Evolutionary conservation across 2,888 invertebrate species (phyloP), one percentile per base, ranked within the genome.

Genomic region (Rhabditophanes sp.): DNA sequence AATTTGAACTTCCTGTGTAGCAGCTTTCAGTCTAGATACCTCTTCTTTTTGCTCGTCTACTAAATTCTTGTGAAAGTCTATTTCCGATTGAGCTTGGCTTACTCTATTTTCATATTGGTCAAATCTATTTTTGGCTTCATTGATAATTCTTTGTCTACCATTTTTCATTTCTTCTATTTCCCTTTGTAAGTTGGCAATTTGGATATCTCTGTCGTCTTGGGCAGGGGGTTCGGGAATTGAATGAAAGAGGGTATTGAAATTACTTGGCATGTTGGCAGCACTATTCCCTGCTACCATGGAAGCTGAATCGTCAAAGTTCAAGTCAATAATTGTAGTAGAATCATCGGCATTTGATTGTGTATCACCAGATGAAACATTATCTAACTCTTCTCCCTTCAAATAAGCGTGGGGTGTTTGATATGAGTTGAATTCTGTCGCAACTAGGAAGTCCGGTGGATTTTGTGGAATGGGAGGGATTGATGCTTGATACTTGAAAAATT

Each of bases 401-500:
- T 54, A 61, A 3, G 59, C 88, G 44, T 87, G 85, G 1, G 90
- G 90, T 2, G 88, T 81, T 33, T 84, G 80, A 64, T 96, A 93
- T 15, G 80, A 80, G 34, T 81, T 78, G 59, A 96, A 76, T 65
- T 90, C 90, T 27, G 85, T 79, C 72, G 83, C 78, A 42, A 80
- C 75, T 44, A 85, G 72, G 70, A 96, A 93, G 69, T 96, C 93
- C 1, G 93, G 96, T 37, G 90, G 84, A 56, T 78, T 77, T 69
- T 78, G 53, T 2, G 93, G 90, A 58, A 96, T 71, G 23, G 79
- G 75, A 3, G 93, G 90, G 50, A 93, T 78, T 33, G 82, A 80
- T 41, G 96, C 82, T 28, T 96, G 74, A 67, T 84, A 82, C 63
- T 85, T 82, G 70, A 93, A 96, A 72, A 96, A 99, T 68, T 96